Conservation (phyloP, 2,113 vertebrate species). For the Emydura subglobosa region DNA sequence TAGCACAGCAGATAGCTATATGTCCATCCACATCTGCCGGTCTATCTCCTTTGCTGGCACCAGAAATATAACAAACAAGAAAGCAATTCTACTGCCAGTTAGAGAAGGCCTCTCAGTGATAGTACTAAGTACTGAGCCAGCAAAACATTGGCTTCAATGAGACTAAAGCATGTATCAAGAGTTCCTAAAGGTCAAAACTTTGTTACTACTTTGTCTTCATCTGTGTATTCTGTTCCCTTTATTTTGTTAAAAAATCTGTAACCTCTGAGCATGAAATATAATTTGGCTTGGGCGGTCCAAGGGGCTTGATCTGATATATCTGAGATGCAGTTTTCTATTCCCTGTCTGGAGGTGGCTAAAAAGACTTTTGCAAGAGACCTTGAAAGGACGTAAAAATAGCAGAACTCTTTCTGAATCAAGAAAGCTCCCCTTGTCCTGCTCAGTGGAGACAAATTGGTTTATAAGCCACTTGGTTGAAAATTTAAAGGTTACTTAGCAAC, state of each 20-base stretch:
- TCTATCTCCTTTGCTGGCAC: not conserved
- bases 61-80: not conserved
- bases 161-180: not conserved
- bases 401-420: not conserved
- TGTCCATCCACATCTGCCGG: not conserved
- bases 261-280: not conserved
- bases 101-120: not conserved
- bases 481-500: not conserved
- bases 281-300: not conserved
- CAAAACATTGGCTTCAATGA: not conserved
- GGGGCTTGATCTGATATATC: not conserved
- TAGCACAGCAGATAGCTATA: not conserved
- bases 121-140: not conserved
- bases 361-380: not conserved
- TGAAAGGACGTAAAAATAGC: not conserved
- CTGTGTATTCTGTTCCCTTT: not conserved
- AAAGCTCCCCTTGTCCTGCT: accelerated
- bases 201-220: not conserved
- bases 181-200: not conserved
- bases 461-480: not conserved
- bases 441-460: not conserved
- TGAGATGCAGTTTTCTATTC: not conserved
- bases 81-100: not conserved
- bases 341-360: not conserved
- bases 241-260: not conserved